These are phyloP conservation scores for Argya squamiceps DNA, from an alignment of 2,797 vertebrate genomes.

Conservation along the genomic window DNA sequence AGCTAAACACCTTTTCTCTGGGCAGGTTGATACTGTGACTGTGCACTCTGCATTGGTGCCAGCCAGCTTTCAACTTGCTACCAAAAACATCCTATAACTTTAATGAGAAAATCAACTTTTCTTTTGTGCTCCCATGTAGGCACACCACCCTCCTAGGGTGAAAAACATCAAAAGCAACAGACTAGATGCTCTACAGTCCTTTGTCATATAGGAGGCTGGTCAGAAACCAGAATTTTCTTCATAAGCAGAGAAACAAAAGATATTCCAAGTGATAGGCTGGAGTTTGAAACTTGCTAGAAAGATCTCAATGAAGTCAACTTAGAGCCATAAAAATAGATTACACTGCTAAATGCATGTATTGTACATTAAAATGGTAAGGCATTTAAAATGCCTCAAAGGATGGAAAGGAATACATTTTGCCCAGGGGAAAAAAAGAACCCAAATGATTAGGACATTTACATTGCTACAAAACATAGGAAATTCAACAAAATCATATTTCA, in stretches of 20 bases:
- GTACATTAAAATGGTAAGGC: neutral
- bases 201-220: neutral
- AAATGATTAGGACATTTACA: rapidly evolving
- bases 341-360: neutral
- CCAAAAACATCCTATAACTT: neutral
- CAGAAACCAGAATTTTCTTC: neutral
- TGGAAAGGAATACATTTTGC: neutral
- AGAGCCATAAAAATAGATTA: neutral
- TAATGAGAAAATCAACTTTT: neutral
- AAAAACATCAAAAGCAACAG: neutral
- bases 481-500: neutral
- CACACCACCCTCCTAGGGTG: neutral
- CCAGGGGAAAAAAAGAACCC: rapidly evolving
- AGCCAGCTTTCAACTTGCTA: neutral
- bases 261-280: neutral
- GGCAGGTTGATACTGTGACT: neutral
- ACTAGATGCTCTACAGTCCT: neutral
- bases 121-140: neutral
- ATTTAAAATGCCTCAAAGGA: neutral
- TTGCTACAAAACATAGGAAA: neutral
- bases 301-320: neutral
- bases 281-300: neutral
- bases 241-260: neutral
- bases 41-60: rapidly evolving
- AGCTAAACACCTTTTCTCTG: neutral